Conservation (phyloP, 2,888 invertebrate species). For the Mesorhabditis belari region DNA sequence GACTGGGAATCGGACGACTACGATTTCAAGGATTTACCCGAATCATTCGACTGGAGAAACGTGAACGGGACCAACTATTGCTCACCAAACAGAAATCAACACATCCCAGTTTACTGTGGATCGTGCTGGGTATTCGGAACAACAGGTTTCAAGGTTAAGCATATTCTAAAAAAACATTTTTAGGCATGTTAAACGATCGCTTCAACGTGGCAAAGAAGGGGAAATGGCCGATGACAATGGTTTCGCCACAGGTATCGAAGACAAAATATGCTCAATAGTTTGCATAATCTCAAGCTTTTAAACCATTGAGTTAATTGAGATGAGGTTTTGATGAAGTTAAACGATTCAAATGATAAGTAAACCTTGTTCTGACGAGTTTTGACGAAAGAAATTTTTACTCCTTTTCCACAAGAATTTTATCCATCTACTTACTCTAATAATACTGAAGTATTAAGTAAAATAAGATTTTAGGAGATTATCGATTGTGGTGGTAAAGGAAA, state of each 20-base stretch:
- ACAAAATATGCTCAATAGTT: too few relatives aligned
- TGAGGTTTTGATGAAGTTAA: too few relatives aligned
- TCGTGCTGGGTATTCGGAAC: constrained; percentile 59
- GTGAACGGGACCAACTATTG: constrained; percentile 56
- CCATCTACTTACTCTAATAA: neutral
- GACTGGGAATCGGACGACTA: constrained; percentile 43
- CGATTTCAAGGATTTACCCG: constrained; percentile 45
- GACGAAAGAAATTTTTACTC: neutral
- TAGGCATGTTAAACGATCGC: constrained; percentile 57
- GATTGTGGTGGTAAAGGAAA: constrained; percentile 57
- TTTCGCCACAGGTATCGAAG: constrained; percentile 53
- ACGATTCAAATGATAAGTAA: too few relatives aligned
- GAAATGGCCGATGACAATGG: constrained; percentile 57
- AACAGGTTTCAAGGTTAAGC: constrained; percentile 38
- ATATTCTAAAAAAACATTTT: constrained; percentile 10
- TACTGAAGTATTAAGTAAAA: neutral
- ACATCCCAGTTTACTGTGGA: constrained; percentile 58
- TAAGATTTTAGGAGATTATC: constrained; percentile 52
- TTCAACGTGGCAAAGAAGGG: constrained; percentile 57
- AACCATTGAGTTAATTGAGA: too few relatives aligned
- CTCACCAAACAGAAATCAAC: constrained; percentile 57
- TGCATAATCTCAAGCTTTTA: too few relatives aligned
- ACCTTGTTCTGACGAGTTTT: too few relatives aligned
- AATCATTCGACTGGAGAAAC: constrained; percentile 57
- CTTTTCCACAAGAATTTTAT: neutral